A percentile compares a stretch with the other conserved stretches of the same genome.
Conservation (phyloP, 2,888 invertebrate genomes). For the Linyphia triangularis region DNA sequence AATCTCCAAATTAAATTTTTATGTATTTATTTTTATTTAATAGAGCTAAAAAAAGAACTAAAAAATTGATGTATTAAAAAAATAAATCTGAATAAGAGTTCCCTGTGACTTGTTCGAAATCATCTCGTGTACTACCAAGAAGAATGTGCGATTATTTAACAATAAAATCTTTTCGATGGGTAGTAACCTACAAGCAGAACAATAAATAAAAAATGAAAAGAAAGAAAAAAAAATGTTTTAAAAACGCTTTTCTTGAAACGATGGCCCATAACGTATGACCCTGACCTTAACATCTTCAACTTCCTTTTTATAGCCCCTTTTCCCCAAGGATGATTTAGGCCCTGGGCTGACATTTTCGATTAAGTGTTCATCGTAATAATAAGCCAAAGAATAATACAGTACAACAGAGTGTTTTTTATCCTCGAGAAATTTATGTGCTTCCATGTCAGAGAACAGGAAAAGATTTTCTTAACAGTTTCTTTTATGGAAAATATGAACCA, state of each 20-base stretch:
- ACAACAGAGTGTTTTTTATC: neutral
- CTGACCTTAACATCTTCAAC: constrained; percentile 37
- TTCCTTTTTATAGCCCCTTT: constrained; percentile 53
- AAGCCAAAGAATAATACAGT: constrained; percentile 27
- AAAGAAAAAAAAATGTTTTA: constrained; percentile 7
- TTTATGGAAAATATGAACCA: neutral
- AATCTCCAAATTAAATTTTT: no score
- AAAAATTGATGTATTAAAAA: no score
- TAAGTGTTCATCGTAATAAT: constrained; percentile 21
- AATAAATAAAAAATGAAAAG: neutral
- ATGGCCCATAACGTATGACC: constrained; percentile 29
- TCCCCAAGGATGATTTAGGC: constrained; percentile 36
- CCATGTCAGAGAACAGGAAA: neutral
- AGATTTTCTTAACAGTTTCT: neutral
- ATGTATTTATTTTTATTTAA: no score
- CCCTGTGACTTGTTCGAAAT: no score
- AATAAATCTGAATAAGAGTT: no score
- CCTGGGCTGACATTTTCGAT: constrained; percentile 15
- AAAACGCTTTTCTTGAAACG: constrained; percentile 17
- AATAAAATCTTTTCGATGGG: neutral
- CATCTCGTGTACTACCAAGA: no score
- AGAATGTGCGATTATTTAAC: neutral
- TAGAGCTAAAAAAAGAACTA: no score
- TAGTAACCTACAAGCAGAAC: neutral
- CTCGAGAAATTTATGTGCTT: neutral